These are phyloP conservation scores for Oreochromis grahami DNA, from an alignment of 2,797 vertebrate genomes.

Conservation along the genomic window DNA sequence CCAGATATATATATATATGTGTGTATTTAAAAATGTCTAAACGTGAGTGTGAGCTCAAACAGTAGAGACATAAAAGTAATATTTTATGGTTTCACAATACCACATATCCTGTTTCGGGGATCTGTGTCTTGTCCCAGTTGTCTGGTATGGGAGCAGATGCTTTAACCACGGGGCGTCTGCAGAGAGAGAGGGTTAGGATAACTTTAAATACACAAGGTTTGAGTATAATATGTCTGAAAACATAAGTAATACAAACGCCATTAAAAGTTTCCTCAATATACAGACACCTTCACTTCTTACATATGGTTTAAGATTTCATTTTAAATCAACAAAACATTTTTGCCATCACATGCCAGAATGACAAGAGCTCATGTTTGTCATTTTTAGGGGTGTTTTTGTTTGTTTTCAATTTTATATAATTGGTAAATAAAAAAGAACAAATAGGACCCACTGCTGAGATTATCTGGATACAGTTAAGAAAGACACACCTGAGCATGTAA, in stretches of 20 bases:
- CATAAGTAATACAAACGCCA: fast-evolving
- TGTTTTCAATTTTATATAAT: not conserved
- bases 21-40: not conserved
- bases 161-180: not conserved
- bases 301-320: not conserved
- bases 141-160: not conserved
- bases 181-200: not conserved
- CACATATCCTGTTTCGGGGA: not conserved
- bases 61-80: not conserved
- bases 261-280: fast-evolving
- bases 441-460: not conserved
- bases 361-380: not conserved
- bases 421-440: not conserved
- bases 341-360: not conserved
- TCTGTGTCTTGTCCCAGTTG: not conserved
- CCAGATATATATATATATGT: too few relatives aligned
- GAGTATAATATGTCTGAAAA: fast-evolving
- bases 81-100: not conserved
- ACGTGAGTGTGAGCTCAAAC: not conserved
- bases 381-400: not conserved
- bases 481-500: not conserved
- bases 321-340: not conserved
- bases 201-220: not conserved
- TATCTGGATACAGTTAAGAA: fast-evolving
- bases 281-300: not conserved